Conservation (phyloP, 2,113 vertebrate species). For the Numenius arquata region DNA sequence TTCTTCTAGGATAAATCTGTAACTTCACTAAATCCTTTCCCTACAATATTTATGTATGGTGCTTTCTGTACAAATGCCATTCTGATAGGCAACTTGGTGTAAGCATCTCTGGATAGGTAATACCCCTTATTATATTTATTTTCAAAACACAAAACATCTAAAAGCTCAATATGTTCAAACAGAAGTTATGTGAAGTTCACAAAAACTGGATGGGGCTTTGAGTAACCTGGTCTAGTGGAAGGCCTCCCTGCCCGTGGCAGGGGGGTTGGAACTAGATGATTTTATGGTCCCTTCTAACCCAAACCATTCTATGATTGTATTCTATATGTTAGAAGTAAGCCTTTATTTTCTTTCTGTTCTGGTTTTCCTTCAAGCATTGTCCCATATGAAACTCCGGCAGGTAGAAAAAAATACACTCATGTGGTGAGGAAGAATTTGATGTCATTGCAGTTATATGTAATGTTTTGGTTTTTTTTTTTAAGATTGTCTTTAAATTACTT, state of each 20-base stretch:
- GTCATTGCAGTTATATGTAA: not conserved
- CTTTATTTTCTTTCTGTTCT: not conserved
- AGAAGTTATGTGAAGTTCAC: not conserved
- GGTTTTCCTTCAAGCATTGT: not conserved
- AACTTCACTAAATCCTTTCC: not conserved
- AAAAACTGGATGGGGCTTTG: not conserved
- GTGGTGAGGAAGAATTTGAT: not conserved
- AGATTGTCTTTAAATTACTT: not conserved
- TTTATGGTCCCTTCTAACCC: too few species aligned
- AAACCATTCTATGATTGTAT: too few species aligned
- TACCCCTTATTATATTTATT: not conserved
- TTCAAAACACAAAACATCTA: not conserved
- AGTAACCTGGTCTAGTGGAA: too few species aligned
- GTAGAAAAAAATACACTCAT: not conserved
- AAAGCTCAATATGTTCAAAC: not conserved
- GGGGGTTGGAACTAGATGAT: too few species aligned
- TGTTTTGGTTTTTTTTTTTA: not conserved
- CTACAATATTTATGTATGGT: not conserved
- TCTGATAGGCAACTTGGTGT: not conserved
- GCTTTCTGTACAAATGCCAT: not conserved
- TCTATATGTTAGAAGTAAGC: not conserved
- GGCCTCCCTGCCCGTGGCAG: too few species aligned
- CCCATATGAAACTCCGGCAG: not conserved
- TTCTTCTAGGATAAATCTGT: not conserved
- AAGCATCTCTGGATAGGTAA: not conserved